Conservation (phyloP, 2,113 vertebrate genomes). For the Coregonus clupeaformis region DNA sequence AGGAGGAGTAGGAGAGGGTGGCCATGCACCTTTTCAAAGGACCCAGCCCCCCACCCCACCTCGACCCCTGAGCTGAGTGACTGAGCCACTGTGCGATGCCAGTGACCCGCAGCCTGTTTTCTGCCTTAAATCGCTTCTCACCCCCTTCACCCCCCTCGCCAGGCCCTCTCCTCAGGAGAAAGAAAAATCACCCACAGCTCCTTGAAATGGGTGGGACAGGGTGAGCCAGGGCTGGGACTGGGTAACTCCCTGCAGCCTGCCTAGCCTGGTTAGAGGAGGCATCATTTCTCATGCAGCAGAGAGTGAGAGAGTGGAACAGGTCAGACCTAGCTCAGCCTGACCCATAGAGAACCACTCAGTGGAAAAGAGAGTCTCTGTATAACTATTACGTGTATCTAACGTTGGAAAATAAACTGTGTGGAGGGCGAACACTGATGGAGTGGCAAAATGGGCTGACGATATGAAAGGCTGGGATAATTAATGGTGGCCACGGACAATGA, state of each 20-base stretch:
- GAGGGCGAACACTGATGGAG: constrained; percentile 53
- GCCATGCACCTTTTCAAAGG: too few species aligned
- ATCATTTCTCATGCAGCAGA: constrained; percentile 53
- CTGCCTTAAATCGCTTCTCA: constrained; percentile 54
- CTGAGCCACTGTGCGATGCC: constrained; percentile 70
- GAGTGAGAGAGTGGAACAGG: constrained; percentile 28
- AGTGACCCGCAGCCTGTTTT: constrained; percentile 70
- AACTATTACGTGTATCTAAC: constrained; percentile 46
- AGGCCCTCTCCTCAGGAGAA: constrained; percentile 42
- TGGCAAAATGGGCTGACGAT: constrained; percentile 8
- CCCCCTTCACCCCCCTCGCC: constrained; percentile 40
- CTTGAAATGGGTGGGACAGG: constrained; percentile 32
- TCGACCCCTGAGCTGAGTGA: constrained; percentile 58
- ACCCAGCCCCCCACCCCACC: constrained; percentile 13
- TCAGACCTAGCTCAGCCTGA: constrained; percentile 15
- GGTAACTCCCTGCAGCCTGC: constrained; percentile 43
- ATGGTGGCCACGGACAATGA: constrained; percentile 40
- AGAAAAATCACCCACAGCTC: constrained; percentile 60
- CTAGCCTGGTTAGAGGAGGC: constrained; percentile 46
- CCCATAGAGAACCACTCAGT: too few species aligned
- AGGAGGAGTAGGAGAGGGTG: constrained; percentile 3
- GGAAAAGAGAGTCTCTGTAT: constrained; percentile 37
- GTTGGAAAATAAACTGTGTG: constrained; percentile 49
- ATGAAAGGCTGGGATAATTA: constrained; percentile 52
- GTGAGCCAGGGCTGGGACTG: constrained; percentile 11